Conservation (phyloP, 2,797 vertebrate genomes). For the Alca torda region DNA sequence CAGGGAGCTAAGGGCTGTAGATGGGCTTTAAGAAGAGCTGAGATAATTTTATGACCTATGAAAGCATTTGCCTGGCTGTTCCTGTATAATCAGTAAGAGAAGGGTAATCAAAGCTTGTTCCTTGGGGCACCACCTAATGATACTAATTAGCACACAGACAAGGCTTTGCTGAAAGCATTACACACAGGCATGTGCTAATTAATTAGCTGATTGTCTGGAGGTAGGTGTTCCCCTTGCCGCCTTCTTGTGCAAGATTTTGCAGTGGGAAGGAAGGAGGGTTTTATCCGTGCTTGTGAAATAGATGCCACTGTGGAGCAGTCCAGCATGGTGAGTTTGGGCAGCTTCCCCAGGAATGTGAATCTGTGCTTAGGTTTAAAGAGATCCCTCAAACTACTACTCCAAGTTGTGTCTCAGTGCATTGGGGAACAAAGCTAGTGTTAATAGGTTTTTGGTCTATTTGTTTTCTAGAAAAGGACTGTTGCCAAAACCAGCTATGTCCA, state of each 20-base stretch:
- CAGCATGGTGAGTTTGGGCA: not conserved
- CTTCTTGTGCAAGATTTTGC: not conserved
- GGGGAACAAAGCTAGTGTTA: not conserved
- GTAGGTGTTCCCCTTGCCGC: not conserved
- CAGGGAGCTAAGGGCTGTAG: conserved; percentile 13
- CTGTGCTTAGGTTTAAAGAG: not conserved
- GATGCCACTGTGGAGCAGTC: not conserved
- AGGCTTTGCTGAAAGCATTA: conserved; percentile 46
- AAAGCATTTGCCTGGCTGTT: conserved; percentile 22
- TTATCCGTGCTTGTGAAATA: not conserved
- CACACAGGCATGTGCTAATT: conserved; percentile 33
- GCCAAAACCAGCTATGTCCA: not conserved
- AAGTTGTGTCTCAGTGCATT: not conserved
- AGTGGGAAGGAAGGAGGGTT: not conserved
- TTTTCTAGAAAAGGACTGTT: not conserved
- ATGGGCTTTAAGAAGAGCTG: conserved; percentile 9
- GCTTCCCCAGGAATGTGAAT: not conserved
- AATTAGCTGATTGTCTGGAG: conserved; percentile 51
- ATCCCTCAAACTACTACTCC: not conserved
- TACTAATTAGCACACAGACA: conserved; percentile 46
- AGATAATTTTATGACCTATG: conserved; percentile 27
- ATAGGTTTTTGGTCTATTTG: not conserved
- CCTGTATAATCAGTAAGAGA: conserved; percentile 30
- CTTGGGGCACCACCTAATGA: conserved; percentile 51
- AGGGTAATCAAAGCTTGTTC: conserved; percentile 38